phyloP scores from a whole-genome alignment of 1,140 invertebrate species.

The Drosophila punjabiensis region DNA sequence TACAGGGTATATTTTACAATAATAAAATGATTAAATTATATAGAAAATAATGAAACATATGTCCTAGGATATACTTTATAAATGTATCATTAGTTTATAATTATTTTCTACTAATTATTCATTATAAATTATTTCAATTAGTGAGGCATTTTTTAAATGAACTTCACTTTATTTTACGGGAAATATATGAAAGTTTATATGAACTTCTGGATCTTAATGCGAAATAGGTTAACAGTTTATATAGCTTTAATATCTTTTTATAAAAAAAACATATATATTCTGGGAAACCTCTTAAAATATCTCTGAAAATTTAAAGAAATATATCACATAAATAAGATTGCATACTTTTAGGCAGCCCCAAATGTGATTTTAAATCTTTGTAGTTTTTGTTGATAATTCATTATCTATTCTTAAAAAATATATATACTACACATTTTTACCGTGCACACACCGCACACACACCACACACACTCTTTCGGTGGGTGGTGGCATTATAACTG shows the following conservation, averaged over 20 bases:
- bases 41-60: background rate
- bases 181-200: too few species aligned
- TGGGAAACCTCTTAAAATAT: background rate
- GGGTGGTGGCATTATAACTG: conserved; percentile 73
- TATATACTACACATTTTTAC: background rate
- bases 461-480: conserved; percentile 31
- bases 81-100: background rate
- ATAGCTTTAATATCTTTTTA: background rate
- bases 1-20: background rate
- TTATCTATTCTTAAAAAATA: background rate
- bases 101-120: background rate
- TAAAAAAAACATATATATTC: background rate
- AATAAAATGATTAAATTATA: background rate
- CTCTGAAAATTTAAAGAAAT: background rate
- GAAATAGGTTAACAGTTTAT: background rate
- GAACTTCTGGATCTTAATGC: background rate
- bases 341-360: background rate
- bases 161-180: background rate
- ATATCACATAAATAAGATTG: background rate
- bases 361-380: background rate
- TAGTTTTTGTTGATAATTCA: background rate
- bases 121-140: background rate
- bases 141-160: background rate
- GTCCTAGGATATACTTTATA: background rate
- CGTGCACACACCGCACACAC: conserved; percentile 15